Evolutionary conservation across 2,888 invertebrate genomes (phyloP), one percentile per base, ranked within the genome.

Genomic region (Chrysodeixis includens): DNA sequence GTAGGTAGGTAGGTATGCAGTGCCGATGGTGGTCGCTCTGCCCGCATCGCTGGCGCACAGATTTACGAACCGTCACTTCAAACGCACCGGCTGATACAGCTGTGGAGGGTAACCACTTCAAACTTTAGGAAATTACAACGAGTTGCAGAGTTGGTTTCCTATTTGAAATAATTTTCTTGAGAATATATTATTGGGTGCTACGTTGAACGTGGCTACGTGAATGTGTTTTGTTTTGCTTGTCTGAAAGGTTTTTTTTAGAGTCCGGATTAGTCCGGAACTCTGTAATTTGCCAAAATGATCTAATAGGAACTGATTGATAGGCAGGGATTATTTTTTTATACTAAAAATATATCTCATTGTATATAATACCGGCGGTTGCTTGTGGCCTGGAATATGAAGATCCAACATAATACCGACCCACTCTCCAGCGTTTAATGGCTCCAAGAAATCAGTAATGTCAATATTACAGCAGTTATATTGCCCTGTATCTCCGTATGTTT

Each of bases 31-130:
- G 56, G 9, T 54, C 30, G 56, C 51, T 30, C 35, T 53, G 61
- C 30, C 53, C 69, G 78, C 78, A 58, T 71, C 69, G 66, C 79
- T 73, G 65, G 64, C 52, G 30, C 61, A 30, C 76, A 72, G 81
- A 83, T 83, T 83, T 83, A 82, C 74, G 82, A 82, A 63, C 67
- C 69, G 74, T 70, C 75, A 81, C 83, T 78, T 82, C 83, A 83
- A 83, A 83, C 72, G 64, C 26, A 46, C 58, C 64, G 54, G 51
- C 58, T 55, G 49, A 52, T 54, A 56, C 62, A 40, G 44, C 57
- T 35, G 22, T 30, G 53, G n/a, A n/a, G n/a, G n/a, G 26, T 30
- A 7, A 20, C 8, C 30, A 40, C 1, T 40, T 5, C n/a, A n/a
- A 40, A n/a, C n/a, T 40, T 40, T 6, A 40, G 40, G 40, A 40